These are phyloP conservation scores for Trichogramma dendrolimi DNA, from an alignment of 2,888 invertebrate genomes.

Conservation along the genomic window DNA sequence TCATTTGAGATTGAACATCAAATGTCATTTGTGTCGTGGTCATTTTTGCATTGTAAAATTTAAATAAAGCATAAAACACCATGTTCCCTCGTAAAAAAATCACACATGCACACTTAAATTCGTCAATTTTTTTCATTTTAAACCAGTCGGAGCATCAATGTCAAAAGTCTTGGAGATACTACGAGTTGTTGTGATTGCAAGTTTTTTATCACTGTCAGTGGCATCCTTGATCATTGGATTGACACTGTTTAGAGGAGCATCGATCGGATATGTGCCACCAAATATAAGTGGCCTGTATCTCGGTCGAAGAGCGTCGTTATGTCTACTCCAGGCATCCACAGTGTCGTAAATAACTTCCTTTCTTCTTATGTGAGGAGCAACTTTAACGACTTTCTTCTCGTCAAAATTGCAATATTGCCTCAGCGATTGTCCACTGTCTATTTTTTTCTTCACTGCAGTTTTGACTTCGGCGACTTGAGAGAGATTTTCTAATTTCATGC, in stretches of 20 bases:
- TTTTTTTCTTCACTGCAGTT: constrained; percentile 4
- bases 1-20: too few relatives aligned
- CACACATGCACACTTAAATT: neutral
- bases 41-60: constrained; percentile 12
- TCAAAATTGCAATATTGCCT: constrained; percentile 47
- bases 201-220: constrained; percentile 4
- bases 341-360: constrained; percentile 61
- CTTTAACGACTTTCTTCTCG: constrained; percentile 46
- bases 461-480: constrained; percentile 20
- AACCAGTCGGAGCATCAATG: constrained; percentile 56
- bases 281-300: constrained; percentile 68
- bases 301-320: constrained; percentile 27
- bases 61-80: neutral
- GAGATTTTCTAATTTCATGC: constrained; percentile 36
- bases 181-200: constrained; percentile 14
- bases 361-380: constrained; percentile 49
- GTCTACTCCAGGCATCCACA: constrained; percentile 59
- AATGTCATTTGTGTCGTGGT: constrained; percentile 1
- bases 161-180: constrained; percentile 52
- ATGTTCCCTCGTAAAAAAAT: neutral
- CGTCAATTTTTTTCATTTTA: constrained; percentile 23
- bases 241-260: constrained; percentile 57
- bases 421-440: constrained; percentile 36
- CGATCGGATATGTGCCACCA: constrained; percentile 84
- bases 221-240: neutral